Evolutionary conservation across 2,888 invertebrate genomes (phyloP), one percentile per base, ranked within the genome.

Genomic region (Stenodera caucasica): DNA sequence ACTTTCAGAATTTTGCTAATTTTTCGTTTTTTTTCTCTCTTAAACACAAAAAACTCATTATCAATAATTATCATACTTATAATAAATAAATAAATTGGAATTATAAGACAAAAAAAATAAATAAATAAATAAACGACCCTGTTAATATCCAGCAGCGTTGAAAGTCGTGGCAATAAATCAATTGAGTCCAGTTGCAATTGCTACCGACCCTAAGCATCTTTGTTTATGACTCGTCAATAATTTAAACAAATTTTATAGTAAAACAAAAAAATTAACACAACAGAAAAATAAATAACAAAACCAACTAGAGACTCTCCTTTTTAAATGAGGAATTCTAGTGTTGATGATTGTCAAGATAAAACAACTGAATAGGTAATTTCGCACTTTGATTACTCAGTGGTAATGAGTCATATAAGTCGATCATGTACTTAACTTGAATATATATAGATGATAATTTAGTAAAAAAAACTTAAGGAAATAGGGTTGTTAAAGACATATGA

Each of bases 51-150:
- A 18, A 40, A 18, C 4, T 40, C 18, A 40, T 40, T 40, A 40
- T 40, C 18, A 40, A 40, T 40, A 40, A 18, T 40, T 15, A 40
- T n/a, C n/a, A n/a, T n/a, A n/a, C n/a, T n/a, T n/a, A n/a, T n/a
- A n/a, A n/a, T n/a, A n/a, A n/a, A n/a, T n/a, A n/a, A n/a, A n/a
- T n/a, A n/a, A n/a, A n/a, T n/a, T n/a, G n/a, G n/a, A 26, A 26
- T 26, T 26, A 26, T 26, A 26, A 4, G 26, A 26, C 5, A 4
- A 26, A 26, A 26, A 4, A 26, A 26, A 4, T 5, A 5, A 23
- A 12, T 62, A 57, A 66, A 67, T 67, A 69, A 65, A 69, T 60
- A 69, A 69, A 69, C 67, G 69, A 69, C 66, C 67, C 67, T 67
- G 66, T 67, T 69, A 59, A 67, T 67, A 67, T 67, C 69, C 69